These are phyloP conservation scores for Ridgeia piscesae DNA, from an alignment of 1,140 invertebrate species.

Conservation along the genomic window DNA sequence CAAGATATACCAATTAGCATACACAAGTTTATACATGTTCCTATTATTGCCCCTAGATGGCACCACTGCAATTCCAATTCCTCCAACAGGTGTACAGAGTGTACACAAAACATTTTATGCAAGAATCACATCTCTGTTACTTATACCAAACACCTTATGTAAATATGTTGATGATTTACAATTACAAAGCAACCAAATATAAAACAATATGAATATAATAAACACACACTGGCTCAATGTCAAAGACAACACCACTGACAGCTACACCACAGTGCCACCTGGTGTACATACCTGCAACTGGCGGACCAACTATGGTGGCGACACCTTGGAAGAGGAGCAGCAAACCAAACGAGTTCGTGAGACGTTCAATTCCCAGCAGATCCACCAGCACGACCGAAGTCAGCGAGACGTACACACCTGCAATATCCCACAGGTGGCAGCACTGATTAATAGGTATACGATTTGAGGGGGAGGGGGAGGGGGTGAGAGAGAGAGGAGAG, in stretches of 20 bases:
- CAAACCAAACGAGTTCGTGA: conserved; percentile 95
- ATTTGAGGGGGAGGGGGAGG: no score
- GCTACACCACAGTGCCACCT: background rate
- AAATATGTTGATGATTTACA: conserved; percentile 2
- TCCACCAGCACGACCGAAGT: conserved; percentile 98
- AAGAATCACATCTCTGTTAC: no score
- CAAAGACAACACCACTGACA: background rate
- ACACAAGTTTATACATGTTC: no score
- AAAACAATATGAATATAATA: no score
- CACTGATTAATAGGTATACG: background rate
- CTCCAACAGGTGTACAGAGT: no score
- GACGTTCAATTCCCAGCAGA: conserved; percentile 87
- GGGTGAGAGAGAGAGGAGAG: no score
- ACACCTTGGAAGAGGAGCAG: conserved; percentile 92
- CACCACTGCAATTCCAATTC: no score
- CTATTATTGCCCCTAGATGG: no score
- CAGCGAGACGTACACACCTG: conserved; percentile 94
- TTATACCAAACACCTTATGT: background rate
- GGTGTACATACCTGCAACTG: conserved; percentile 63
- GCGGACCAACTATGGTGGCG: conserved; percentile 80
- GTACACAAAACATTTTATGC: no score
- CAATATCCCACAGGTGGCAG: background rate
- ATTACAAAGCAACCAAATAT: background rate
- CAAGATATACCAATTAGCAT: no score
- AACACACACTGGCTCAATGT: no score